Evolutionary conservation across 2,888 invertebrate species (phyloP), one percentile per base, ranked within the genome.

Genomic region (Synergus gifuensis): DNA sequence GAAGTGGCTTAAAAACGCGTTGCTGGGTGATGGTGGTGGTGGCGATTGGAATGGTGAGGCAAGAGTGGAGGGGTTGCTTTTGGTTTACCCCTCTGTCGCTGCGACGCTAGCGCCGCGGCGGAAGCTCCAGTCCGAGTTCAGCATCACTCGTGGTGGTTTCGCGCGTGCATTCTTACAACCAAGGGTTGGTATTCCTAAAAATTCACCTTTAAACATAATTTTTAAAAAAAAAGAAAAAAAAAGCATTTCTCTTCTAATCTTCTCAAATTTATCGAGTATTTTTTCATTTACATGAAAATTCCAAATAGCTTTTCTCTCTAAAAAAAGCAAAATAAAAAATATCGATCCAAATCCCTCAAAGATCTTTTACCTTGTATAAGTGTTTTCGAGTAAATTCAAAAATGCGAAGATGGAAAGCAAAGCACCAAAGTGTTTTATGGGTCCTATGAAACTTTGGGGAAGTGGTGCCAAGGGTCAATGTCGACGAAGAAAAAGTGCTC

Each of bases 91-190:
- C 84, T 83, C 85, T 85, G 84, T 88, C 90, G 88, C 82, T 78
- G 88, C 89, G 90, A 90, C 87, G 86, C 87, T 87, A 90, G 91
- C 91, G 91, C 91, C 89, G 85, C 89, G 85, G 84, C 87, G 82
- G 84, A 85, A 86, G 89, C 88, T 88, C 87, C 91, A 91, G 91
- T 91, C 83, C 88, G 89, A 88, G 86, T 88, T 88, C 90, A 90
- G 91, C 90, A 90, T 90, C 90, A 89, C 88, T 87, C 89, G 90
- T 85, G 90, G 88, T 88, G 85, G 90, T 88, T 89, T 88, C 90
- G 88, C 88, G 89, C 88, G 89, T 87, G 88, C 36, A 44, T n/a
- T 11, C 87, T 84, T 22, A 82, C 78, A 62, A 44, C 8, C n/a
- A 18, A 14, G n/a, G 76, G 12, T 63, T 28, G 18, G 28, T 36